Conservation (phyloP, 2,888 invertebrate species). For the Rhagonycha lutea region DNA sequence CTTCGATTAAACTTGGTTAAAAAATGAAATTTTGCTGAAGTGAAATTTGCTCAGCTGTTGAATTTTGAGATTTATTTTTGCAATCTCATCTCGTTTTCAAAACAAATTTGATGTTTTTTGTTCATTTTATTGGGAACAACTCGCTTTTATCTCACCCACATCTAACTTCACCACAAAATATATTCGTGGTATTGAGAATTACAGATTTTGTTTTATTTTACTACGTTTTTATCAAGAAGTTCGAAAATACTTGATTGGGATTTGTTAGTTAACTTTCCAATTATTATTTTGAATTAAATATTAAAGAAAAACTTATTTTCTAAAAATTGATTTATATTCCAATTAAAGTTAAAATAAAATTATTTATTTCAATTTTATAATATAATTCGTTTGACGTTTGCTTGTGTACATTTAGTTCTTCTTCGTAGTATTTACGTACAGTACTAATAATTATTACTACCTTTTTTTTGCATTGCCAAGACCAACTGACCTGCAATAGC, state of each 20-base stretch:
- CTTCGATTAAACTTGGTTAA: background rate
- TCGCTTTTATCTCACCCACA: background rate
- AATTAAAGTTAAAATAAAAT: no score
- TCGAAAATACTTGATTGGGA: background rate
- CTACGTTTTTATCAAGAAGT: background rate
- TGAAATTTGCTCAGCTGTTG: background rate
- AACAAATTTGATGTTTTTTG: background rate
- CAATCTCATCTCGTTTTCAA: background rate
- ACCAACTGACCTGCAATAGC: no score
- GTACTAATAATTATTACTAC: no score
- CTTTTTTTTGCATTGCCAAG: no score
- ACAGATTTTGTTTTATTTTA: background rate
- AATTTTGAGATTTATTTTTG: background rate
- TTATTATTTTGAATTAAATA: no score
- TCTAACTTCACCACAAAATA: background rate
- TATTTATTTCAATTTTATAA: no score
- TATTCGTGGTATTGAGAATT: background rate
- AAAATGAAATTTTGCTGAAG: background rate
- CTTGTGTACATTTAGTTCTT: background rate
- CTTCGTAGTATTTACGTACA: no score
- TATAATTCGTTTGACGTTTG: no score
- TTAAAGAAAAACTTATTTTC: no score
- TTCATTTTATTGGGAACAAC: background rate
- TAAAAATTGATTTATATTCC: no score
- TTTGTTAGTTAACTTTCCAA: background rate